Evolutionary conservation across 2,888 invertebrate species (phyloP).

Genomic region (Xestia xanthographa): DNA sequence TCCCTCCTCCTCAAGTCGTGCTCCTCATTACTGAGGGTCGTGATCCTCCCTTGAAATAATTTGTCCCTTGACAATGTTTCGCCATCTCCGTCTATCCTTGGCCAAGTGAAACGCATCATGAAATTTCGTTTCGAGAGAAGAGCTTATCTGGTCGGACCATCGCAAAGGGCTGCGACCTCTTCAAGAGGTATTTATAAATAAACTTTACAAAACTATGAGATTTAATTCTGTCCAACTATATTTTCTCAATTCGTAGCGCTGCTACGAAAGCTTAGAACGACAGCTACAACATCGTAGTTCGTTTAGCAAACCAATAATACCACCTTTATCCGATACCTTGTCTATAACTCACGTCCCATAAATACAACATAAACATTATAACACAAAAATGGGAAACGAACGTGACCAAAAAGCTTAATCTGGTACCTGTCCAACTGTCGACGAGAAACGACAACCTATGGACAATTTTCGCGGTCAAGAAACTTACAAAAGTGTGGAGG

Average conservation of each 20-base stretch:
- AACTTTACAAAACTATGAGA: background rate
- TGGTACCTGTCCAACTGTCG: background rate
- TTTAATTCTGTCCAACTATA: background rate
- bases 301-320: constrained; percentile 16
- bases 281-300: constrained; percentile 9
- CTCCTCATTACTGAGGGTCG: too few species aligned
- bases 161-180: too few species aligned
- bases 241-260: background rate
- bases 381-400: constrained; percentile 34
- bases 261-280: constrained; percentile 26
- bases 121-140: too few species aligned
- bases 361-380: constrained; percentile 44
- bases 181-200: too few species aligned
- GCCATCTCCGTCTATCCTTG: too few species aligned
- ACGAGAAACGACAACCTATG: background rate
- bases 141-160: too few species aligned
- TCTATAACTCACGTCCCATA: constrained; percentile 28
- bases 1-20: too few species aligned
- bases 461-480: background rate
- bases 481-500: background rate
- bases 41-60: too few species aligned
- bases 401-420: constrained; percentile 53
- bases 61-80: too few species aligned
- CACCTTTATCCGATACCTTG: constrained; percentile 8
- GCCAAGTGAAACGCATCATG: too few species aligned